Evolutionary conservation across 1,140 invertebrate species (phyloP), one percentile per base, ranked within the genome.

Genomic region (Prorops nasuta): DNA sequence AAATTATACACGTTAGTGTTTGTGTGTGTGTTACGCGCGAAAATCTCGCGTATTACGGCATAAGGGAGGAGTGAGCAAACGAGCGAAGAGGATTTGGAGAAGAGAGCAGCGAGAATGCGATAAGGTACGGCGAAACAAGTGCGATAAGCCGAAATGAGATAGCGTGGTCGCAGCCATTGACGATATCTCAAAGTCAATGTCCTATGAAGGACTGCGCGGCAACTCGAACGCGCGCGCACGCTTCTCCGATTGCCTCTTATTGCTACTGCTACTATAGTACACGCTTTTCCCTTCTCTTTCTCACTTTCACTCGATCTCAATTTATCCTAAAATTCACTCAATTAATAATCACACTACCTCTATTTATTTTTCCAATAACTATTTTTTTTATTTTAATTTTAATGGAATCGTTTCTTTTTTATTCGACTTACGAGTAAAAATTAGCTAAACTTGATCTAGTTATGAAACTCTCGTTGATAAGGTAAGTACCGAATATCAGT

Each of bases 141-240:
- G 58, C 57, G 72, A 72, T 72, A 72, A 72, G 61, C 69, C 60
- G 64, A 66, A 74, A 69, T 59, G 66, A 72, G 69, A 74, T 73
- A 74, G 60, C 56, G 64, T 64, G 60, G 66, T 66, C 62, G 64
- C 58, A 64, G 64, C 61, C 56, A 56, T 49, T 59, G 45, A 58
- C 65, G 66, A 67, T 77, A 76, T 76, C 73, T 76, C 73, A 77
- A 77, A 77, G 74, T 76, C 74, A 77, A 77, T 77, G 74, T 76
- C 74, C 74, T 77, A 74, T 73, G 72, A 74, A 76, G 72, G 65
- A 74, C 69, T 74, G 65, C 20, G 41, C 51, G 56, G 53, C 46
- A 61, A 51, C 57, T 68, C 56, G 52, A 63, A 34, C 43, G 39
- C 36, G 38, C 45, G 47, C 43, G 41, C 31, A 49, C 37, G 42